phyloP scores from a whole-genome alignment of 2,113 vertebrate species.

The Piliocolobus tephrosceles region DNA sequence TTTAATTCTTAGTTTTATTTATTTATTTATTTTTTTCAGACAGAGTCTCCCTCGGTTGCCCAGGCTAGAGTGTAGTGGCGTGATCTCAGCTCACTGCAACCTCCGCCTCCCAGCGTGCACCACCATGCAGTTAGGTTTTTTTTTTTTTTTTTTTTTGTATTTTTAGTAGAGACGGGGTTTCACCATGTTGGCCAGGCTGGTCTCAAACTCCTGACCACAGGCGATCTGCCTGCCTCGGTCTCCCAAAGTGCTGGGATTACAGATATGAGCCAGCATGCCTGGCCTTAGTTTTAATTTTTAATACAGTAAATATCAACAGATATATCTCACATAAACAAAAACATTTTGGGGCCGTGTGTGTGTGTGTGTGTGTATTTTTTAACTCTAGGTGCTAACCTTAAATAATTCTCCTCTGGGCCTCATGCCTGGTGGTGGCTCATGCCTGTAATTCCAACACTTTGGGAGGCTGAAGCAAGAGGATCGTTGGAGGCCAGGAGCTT shows the following conservation, averaged over 20 bases:
- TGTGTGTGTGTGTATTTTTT: too few species aligned
- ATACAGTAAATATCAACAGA: too few species aligned
- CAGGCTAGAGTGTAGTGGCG: background rate
- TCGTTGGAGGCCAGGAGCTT: background rate
- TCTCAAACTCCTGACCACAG: background rate
- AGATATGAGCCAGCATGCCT: background rate
- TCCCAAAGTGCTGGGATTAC: background rate
- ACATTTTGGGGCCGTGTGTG: too few species aligned
- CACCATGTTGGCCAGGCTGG: background rate
- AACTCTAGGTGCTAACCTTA: too few species aligned
- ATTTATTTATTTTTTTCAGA: background rate
- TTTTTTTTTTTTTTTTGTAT: background rate
- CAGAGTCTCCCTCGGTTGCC: background rate
- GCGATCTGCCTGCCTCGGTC: background rate
- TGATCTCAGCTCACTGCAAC: background rate
- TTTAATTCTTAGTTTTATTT: background rate
- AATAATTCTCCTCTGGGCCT: background rate
- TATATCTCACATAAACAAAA: too few species aligned
- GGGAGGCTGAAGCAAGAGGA: background rate
- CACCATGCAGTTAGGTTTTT: background rate
- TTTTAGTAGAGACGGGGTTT: background rate
- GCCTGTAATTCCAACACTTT: background rate
- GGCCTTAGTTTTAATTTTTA: background rate
- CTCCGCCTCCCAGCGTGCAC: background rate
- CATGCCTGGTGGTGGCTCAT: background rate